These are phyloP conservation scores for Hyles vespertilio DNA, from an alignment of 1,140 invertebrate species.

Conservation along the genomic window DNA sequence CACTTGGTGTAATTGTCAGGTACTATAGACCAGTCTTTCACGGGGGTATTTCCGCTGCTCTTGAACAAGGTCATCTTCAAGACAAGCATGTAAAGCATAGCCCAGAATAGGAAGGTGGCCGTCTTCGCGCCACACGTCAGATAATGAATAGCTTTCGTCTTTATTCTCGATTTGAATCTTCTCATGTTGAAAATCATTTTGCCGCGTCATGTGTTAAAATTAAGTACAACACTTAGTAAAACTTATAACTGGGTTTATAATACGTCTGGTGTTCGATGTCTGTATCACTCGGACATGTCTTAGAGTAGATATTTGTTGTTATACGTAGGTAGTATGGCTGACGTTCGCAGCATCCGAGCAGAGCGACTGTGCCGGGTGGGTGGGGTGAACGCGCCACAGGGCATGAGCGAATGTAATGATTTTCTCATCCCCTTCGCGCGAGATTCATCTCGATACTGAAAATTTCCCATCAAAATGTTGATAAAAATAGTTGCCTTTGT, in stretches of 20 bases:
- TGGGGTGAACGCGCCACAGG: conserved; percentile 32
- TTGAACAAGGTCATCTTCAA: conserved; percentile 74
- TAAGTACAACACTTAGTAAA: not conserved
- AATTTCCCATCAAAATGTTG: not conserved
- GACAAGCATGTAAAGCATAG: conserved; percentile 64
- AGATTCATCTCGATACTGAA: conserved; percentile 15
- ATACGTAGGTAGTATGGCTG: conserved; percentile 17
- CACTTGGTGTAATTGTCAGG: conserved; percentile 70
- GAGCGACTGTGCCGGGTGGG: not conserved
- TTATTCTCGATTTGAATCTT: conserved; percentile 45
- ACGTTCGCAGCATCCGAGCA: conserved; percentile 48
- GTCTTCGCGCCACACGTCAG: conserved; percentile 68
- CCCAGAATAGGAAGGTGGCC: conserved; percentile 68
- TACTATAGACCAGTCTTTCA: conserved; percentile 51
- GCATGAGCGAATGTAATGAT: conserved; percentile 71
- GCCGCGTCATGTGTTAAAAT: conserved; percentile 40
- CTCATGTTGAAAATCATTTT: conserved; percentile 55
- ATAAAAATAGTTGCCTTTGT: conserved; percentile 1
- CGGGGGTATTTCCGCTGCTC: conserved; percentile 33
- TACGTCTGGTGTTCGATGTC: not conserved
- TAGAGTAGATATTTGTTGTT: conserved; percentile 17
- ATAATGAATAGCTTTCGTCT: conserved; percentile 52
- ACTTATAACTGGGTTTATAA: not conserved
- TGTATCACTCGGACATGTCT: conserved; percentile 30
- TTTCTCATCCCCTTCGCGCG: conserved; percentile 35